A percentile compares a stretch with the other conserved stretches of the same genome.
phyloP scores from a whole-genome alignment of 1,140 invertebrate species.

The Stenopsyche tienmushanensis region DNA sequence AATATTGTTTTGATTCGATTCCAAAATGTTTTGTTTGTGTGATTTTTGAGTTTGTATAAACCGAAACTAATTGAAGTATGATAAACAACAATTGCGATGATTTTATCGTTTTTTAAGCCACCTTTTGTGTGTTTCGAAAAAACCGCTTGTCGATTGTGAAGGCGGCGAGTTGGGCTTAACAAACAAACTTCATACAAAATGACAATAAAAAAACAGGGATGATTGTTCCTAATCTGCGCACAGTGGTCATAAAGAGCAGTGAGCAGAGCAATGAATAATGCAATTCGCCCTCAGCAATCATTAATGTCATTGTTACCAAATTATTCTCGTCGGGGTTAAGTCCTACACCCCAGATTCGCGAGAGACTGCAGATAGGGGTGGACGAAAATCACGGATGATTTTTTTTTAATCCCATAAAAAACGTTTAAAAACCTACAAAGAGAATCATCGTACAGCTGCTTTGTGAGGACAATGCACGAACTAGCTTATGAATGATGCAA shows the following conservation, averaged over 20 bases:
- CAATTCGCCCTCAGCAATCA: conserved; percentile 35
- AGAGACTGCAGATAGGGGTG: conserved; percentile 1
- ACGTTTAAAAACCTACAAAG: background rate
- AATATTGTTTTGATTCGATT: too few species aligned
- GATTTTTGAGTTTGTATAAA: too few species aligned
- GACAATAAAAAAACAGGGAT: conserved; percentile 26
- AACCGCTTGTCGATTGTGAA: conserved; percentile 29
- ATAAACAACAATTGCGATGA: too few species aligned
- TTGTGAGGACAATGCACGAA: too few species aligned
- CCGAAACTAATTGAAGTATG: too few species aligned
- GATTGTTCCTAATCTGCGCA: conserved; percentile 37
- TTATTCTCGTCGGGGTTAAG: conserved; percentile 31
- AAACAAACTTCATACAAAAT: conserved; percentile 23
- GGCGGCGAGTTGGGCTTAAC: conserved; percentile 35
- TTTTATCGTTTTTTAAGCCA: too few species aligned
- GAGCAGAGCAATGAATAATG: conserved; percentile 39
- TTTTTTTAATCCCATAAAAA: too few species aligned
- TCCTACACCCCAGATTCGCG: background rate
- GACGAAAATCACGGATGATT: background rate
- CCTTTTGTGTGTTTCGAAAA: background rate
- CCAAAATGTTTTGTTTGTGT: too few species aligned
- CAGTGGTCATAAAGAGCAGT: conserved; percentile 31
- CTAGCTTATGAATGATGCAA: too few species aligned
- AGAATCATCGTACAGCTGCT: background rate
- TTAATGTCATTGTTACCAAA: conserved; percentile 39